Base-by-base conservation (phyloP, 2,888 invertebrate species). In the Drosophila nr. fundita region DNA sequence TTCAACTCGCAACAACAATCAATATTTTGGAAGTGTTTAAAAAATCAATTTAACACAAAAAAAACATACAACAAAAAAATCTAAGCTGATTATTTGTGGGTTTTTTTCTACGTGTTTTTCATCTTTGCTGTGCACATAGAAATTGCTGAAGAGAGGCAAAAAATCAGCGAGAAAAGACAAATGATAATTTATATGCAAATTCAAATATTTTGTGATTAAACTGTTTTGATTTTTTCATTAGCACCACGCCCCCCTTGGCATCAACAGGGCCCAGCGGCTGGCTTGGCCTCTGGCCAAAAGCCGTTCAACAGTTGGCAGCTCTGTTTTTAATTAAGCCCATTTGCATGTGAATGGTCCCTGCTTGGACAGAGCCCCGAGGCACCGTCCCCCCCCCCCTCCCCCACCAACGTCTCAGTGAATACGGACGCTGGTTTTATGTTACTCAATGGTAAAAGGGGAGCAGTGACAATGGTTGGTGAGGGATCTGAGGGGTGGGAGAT, bases 301-400 rank as follows among this genome's bases (percentile, higher is more conserved):
- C 81, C 78, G 85, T 59, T 79, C 74, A 64, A 75, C 68, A 73
- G 72, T 76, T 75, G 58, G 66, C 64, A 86, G 84, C 84, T 85
- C 85, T 81, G 85, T 77, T 85, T 85, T 86, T 85, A 84, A 85
- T 85, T 84, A 87, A 84, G 85, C 85, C 86, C 87, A 85, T 85
- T 85, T 85, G 85, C 85, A 85, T 85, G 67, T 87, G 83, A 86
- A 85, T 85, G 83, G 68, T 68, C 60, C 73, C 76, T 54, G 71
- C 48, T 52, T 53, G 64, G 45, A n/a, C 48, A 63, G 58, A 34
- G n/a, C 57, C n/a, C 29, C 54, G 1, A n/a, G n/a, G n/a, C n/a
- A n/a, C n/a, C n/a, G 0, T 13, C 21, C 30, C 42, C 38, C 50
- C 21, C 45, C 5, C 15, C 21, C 36, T 11, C 13, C 34, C n/a